phyloP scores from a whole-genome alignment of 2,113 vertebrate genomes.

The Paramisgurnus dabryanus region DNA sequence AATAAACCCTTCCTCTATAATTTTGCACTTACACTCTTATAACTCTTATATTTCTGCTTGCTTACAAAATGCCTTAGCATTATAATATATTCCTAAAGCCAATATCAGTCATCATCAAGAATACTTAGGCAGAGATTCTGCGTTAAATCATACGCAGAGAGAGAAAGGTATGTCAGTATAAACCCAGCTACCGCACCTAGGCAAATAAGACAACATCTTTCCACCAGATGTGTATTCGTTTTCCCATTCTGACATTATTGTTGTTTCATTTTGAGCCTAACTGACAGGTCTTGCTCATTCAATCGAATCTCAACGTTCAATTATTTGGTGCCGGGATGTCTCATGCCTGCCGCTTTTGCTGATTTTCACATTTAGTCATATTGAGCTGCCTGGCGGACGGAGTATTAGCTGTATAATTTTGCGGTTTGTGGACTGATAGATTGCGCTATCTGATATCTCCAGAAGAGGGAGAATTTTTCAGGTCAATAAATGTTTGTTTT shows the following conservation, averaged over 20 bases:
- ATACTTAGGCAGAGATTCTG: conserved; percentile 42
- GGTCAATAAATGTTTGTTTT: conserved; percentile 70
- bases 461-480: conserved; percentile 59
- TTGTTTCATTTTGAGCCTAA: conserved; percentile 48
- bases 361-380: conserved; percentile 65
- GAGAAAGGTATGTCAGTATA: conserved; percentile 30
- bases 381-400: conserved; percentile 60
- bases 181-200: conserved; percentile 38
- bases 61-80: conserved; percentile 46
- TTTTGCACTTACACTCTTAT: conserved; percentile 61
- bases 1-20: conserved; percentile 66
- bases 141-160: conserved; percentile 35
- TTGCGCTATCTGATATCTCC: conserved; percentile 63
- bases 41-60: conserved; percentile 46
- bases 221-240: conserved; percentile 65
- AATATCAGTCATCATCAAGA: conserved; percentile 62
- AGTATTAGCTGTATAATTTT: conserved; percentile 76
- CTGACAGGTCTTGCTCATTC: conserved; percentile 66
- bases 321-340: conserved; percentile 79
- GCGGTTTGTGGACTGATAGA: conserved; percentile 72
- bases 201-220: conserved; percentile 58
- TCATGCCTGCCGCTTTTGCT: conserved; percentile 60
- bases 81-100: conserved; percentile 28
- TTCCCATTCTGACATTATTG: conserved; percentile 50
- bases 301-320: conserved; percentile 72